Evolutionary conservation across 1,140 invertebrate species (phyloP), one percentile per base, ranked within the genome.

Genomic region (Pomacea maculata): DNA sequence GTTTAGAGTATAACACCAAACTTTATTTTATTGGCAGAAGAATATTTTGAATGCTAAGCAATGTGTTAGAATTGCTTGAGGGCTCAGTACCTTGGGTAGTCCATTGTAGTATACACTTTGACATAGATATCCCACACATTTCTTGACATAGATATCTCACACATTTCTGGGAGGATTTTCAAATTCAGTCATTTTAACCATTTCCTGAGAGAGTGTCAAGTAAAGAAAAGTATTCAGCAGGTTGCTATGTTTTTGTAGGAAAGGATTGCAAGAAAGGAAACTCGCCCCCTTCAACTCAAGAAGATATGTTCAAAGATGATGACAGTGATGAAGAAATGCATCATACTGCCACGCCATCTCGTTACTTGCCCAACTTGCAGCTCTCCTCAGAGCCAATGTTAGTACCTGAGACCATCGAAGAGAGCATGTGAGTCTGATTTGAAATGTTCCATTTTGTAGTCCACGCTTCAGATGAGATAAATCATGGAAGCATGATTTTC

Each of bases 391-490:
- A 87, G 34, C 73, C 83, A 5, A 83, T 86, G 72, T 55, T 85
- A 19, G 87, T 86, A 5, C 83, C 81, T 25, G 87, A 87, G 72
- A 87, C 85, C 10, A 65, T 84, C 12, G 87, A 87, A 57, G 81
- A 85, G 64, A 83, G 85, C 54, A 57, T 73, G 85, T 88, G 85
- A 83, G 84, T 83, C 65, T 67, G n/a, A 55, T 29, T 79, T 34
- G 25, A 34, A 11, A 34, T 55, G 29, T 79, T 57, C 63, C 25
- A 29, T 77, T 57, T 10, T 78, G 34, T 81, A 57, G 21, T 25
- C 12, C n/a, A 70, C 1, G 14, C n/a, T 15, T 6, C 12, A 17
- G 29, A 70, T 2, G 21, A 70, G 1, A n/a, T 12, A 17, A 12
- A 70, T 25, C 21, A 12, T 34, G 29, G 12, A 70, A 15, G 67